phyloP scores from a whole-genome alignment of 2,113 vertebrate genomes.

The Eudyptes chrysolophus region DNA sequence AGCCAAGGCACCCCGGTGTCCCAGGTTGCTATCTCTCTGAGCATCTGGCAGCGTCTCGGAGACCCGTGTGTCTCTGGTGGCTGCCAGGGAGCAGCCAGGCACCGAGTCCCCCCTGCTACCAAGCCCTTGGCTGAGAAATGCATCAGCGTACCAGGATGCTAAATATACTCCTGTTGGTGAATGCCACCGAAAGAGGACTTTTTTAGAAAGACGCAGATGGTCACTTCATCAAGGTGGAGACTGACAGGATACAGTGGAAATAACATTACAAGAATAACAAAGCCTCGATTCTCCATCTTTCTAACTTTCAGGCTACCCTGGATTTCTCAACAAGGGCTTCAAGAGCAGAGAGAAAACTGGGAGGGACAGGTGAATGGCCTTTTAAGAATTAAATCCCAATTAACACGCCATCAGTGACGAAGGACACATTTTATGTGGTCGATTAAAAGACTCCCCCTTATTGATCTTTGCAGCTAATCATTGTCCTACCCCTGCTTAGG shows the following conservation, averaged over 20 bases:
- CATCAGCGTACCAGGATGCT: neutral
- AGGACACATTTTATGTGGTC: slow-evolving; percentile 40
- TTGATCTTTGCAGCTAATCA: slow-evolving; percentile 67
- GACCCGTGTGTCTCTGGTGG: neutral
- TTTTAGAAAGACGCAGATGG: neutral
- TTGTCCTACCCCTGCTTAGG: slow-evolving; percentile 22
- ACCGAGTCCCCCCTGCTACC: neutral
- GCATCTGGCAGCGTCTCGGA: neutral
- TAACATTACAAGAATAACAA: neutral
- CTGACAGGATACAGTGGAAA: neutral
- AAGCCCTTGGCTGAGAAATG: neutral
- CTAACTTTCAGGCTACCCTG: neutral
- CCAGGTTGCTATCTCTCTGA: neutral
- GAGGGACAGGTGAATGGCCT: neutral
- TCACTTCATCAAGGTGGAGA: neutral
- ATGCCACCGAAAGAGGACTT: neutral
- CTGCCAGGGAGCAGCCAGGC: neutral
- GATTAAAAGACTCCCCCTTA: slow-evolving; percentile 63
- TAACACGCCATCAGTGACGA: slow-evolving; percentile 42
- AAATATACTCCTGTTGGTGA: neutral
- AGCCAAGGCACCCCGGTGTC: neutral
- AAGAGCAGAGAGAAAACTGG: neutral
- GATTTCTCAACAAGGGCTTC: neutral
- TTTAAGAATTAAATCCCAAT: slow-evolving; percentile 58
- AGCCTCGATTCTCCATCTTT: neutral